These are phyloP conservation scores for Mobula hypostoma DNA, from an alignment of 2,113 vertebrate species.

Conservation along the genomic window DNA sequence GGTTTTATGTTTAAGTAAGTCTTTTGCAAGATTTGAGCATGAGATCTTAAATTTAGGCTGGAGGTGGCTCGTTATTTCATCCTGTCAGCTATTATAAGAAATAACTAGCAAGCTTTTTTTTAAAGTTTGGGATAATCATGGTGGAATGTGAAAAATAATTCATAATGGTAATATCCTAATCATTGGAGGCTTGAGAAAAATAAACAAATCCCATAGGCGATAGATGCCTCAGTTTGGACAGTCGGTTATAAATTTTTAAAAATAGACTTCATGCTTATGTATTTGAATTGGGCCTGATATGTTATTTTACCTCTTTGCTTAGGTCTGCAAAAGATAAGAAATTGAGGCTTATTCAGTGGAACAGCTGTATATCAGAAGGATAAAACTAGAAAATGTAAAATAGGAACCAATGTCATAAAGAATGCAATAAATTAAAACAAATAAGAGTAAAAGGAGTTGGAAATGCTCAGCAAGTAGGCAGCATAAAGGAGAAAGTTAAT, in stretches of 20 bases:
- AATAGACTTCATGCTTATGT: not conserved
- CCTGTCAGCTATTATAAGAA: not conserved
- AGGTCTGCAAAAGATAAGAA: not conserved
- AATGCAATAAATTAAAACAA: too few species aligned
- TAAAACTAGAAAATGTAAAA: not conserved
- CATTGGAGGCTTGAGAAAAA: not conserved
- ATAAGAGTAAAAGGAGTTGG: too few species aligned
- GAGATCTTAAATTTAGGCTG: not conserved
- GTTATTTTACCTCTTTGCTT: not conserved
- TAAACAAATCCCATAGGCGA: not conserved
- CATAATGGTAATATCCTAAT: not conserved
- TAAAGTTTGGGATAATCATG: too few species aligned
- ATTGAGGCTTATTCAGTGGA: not conserved
- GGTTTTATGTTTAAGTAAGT: not conserved
- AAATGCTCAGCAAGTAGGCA: too few species aligned
- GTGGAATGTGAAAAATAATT: not conserved
- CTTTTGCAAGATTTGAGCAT: not conserved
- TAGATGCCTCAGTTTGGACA: not conserved
- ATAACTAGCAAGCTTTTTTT: not conserved
- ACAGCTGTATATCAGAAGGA: not conserved
- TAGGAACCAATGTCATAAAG: not conserved
- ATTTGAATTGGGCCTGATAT: not conserved
- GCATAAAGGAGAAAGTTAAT: too few species aligned
- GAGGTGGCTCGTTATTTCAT: not conserved
- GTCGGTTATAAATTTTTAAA: too few species aligned